phyloP scores from a whole-genome alignment of 2,113 vertebrate species.

The Cavia porcellus region DNA sequence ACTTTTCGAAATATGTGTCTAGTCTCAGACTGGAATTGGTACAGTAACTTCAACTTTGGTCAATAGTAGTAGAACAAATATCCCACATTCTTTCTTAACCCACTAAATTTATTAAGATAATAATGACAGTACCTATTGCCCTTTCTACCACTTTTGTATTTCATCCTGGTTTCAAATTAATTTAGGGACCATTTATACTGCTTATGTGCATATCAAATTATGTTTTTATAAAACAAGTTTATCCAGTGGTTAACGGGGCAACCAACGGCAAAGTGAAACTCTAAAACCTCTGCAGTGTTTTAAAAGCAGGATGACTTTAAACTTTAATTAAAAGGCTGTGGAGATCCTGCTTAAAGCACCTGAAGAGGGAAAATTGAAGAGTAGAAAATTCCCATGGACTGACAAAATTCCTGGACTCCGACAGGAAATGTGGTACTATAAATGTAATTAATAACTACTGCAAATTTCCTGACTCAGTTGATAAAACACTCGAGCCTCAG shows the following conservation, averaged over 20 bases:
- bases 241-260: neutral
- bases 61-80: neutral
- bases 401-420: neutral
- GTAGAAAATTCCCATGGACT: neutral
- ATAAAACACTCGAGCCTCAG: neutral
- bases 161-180: conserved; percentile 8
- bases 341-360: neutral
- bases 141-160: neutral
- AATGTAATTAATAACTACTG: neutral
- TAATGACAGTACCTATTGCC: neutral
- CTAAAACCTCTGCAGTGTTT: neutral
- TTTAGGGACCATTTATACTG: neutral
- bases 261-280: neutral
- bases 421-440: neutral
- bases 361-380: neutral
- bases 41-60: neutral
- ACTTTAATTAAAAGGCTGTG: neutral
- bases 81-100: neutral
- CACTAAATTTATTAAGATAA: conserved; percentile 21
- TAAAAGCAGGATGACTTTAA: neutral
- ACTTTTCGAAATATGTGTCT: neutral
- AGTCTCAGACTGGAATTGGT: neutral
- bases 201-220: neutral
- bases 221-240: conserved; percentile 22
- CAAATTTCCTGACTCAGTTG: neutral